These are phyloP conservation scores for Lepidurus arcticus DNA, from an alignment of 1,140 invertebrate genomes.

Conservation along the genomic window DNA sequence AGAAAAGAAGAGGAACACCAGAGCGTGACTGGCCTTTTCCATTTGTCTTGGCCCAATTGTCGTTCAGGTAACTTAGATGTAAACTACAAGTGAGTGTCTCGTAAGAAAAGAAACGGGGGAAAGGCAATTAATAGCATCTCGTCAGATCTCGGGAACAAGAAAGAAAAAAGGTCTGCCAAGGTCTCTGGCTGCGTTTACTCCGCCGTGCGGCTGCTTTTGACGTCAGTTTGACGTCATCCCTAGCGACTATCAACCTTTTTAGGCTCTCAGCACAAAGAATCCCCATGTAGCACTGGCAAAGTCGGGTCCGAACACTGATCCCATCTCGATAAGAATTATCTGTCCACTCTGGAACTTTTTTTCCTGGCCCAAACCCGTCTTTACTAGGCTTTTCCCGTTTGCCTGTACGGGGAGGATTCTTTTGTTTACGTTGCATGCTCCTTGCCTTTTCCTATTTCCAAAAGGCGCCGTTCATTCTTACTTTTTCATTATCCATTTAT, in stretches of 20 bases:
- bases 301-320: not conserved
- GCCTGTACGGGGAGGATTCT: too few species aligned
- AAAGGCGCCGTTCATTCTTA: too few species aligned
- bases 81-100: not conserved
- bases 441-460: too few species aligned
- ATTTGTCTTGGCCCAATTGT: not conserved
- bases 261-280: slow-evolving; percentile 18
- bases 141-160: too few species aligned
- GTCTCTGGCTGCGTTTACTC: not conserved
- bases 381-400: too few species aligned
- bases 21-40: too few species aligned
- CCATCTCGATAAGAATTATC: not conserved
- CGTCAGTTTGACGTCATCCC: slow-evolving; percentile 13
- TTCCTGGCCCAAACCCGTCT: not conserved
- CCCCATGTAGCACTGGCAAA: not conserved
- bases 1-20: too few species aligned
- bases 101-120: not conserved
- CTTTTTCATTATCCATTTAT: too few species aligned
- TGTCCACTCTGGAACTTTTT: not conserved
- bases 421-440: too few species aligned
- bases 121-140: not conserved
- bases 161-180: slow-evolving; percentile 10
- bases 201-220: not conserved
- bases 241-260: slow-evolving; percentile 10
- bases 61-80: not conserved